Evolutionary conservation across 30 jellyfish, hydroid and myxozoan species (phyloP).

Genomic region (Aurelia aurita complex sp. Pacific): DNA sequence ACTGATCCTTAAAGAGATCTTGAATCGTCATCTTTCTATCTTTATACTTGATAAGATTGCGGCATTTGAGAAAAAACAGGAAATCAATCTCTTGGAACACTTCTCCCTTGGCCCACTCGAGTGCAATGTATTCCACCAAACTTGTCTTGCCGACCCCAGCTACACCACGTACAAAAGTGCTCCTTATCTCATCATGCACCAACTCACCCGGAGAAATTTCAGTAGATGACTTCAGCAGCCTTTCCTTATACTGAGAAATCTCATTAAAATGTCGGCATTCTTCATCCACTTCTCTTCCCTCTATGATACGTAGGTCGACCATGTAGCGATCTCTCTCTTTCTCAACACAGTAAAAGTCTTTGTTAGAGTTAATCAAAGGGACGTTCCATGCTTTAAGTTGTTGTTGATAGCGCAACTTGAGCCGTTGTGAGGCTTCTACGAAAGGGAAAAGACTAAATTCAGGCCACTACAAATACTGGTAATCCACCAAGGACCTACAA

Average conservation of each 20-base stretch:
- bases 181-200: background rate
- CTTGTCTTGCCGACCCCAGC: slow-evolving; percentile 63
- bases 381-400: slow-evolving; percentile 25
- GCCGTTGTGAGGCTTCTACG: background rate
- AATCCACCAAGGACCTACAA: too few species aligned
- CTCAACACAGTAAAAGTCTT: background rate
- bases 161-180: slow-evolving; percentile 31
- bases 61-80: slow-evolving; percentile 28
- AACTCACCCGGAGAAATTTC: background rate
- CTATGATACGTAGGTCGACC: slow-evolving; percentile 11
- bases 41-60: background rate
- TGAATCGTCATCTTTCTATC: background rate
- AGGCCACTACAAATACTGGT: too few species aligned
- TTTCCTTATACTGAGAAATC: background rate
- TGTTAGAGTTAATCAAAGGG: slow-evolving; percentile 4
- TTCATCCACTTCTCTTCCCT: slow-evolving; percentile 23
- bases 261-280: background rate
- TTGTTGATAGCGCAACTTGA: slow-evolving; percentile 2
- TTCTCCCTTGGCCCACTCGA: slow-evolving; percentile 33
- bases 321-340: slow-evolving; percentile 20
- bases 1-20: slow-evolving; percentile 9
- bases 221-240: background rate
- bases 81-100: slow-evolving; percentile 19
- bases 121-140: slow-evolving; percentile 29
- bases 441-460: too few species aligned